Percentiles rank a stretch among this genome's conserved stretches.
These are phyloP conservation scores for Lepus oiostolus DNA, from an alignment of 2,797 vertebrate species.

Conservation along the genomic window DNA sequence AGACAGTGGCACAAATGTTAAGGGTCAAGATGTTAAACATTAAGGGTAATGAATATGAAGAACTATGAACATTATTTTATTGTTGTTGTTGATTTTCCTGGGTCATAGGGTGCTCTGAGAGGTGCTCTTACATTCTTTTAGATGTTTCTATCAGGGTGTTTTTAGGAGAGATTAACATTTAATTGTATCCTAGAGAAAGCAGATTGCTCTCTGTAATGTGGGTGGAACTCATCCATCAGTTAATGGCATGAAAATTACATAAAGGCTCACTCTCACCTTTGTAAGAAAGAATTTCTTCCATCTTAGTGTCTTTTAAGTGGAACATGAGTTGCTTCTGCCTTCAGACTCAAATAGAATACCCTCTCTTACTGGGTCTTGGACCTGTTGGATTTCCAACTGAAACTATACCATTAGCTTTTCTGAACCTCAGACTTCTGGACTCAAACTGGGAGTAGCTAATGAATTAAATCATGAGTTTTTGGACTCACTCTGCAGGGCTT, in stretches of 20 bases:
- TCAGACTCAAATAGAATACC: conserved; percentile 6
- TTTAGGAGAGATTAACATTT: background rate
- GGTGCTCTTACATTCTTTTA: background rate
- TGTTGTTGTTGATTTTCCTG: background rate
- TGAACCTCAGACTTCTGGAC: background rate
- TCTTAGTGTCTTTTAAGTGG: background rate
- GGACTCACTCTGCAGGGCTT: background rate
- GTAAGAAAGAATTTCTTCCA: background rate
- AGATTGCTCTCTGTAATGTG: background rate
- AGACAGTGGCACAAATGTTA: background rate
- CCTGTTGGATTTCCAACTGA: background rate
- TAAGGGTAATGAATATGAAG: background rate
- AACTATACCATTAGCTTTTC: background rate
- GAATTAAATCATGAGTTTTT: background rate
- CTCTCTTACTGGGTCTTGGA: background rate
- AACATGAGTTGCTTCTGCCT: background rate
- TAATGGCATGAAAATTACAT: background rate
- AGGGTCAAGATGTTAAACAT: background rate
- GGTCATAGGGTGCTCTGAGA: background rate
- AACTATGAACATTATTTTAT: background rate
- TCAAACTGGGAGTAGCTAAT: background rate
- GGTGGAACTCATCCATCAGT: background rate
- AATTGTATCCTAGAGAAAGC: background rate
- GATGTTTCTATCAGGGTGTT: background rate
- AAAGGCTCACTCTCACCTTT: background rate